These are phyloP conservation scores for Conchocele bisecta DNA, from an alignment of 2,888 invertebrate genomes.

Conservation along the genomic window DNA sequence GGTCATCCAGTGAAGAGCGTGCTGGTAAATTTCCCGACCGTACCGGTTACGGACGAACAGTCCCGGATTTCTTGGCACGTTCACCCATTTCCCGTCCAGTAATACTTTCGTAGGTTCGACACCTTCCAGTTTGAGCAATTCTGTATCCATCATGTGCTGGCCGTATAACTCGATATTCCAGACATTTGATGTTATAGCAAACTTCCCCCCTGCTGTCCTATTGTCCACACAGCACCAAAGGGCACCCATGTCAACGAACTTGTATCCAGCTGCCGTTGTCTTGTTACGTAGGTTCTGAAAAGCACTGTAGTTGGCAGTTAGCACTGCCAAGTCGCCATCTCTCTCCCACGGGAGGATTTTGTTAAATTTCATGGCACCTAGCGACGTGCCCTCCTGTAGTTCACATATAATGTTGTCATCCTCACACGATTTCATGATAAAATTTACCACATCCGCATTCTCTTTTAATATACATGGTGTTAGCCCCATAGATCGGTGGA, in stretches of 20 bases:
- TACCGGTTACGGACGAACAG: conserved; percentile 74
- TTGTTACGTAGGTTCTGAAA: conserved; percentile 33
- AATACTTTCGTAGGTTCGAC: conserved; percentile 67
- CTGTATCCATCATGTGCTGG: conserved; percentile 69
- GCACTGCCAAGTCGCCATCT: conserved; percentile 75
- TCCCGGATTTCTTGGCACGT: conserved; percentile 77
- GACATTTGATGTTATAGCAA: conserved; percentile 57
- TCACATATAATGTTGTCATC: conserved; percentile 69
- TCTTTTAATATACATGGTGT: conserved; percentile 73
- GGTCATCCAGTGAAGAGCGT: conserved; percentile 75
- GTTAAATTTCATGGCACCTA: conserved; percentile 80
- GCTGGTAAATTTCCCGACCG: conserved; percentile 75
- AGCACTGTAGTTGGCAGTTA: conserved; percentile 62
- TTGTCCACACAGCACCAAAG: conserved; percentile 62
- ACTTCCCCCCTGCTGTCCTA: conserved; percentile 62
- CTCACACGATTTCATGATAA: conserved; percentile 65
- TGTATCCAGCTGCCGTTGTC: conserved; percentile 51
- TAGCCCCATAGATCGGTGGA: conserved; percentile 30
- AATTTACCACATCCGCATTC: conserved; percentile 62
- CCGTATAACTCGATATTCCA: conserved; percentile 76
- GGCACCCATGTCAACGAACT: conserved; percentile 14
- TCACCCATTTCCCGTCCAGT: conserved; percentile 73
- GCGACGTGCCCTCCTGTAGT: conserved; percentile 73
- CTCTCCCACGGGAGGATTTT: conserved; percentile 80
- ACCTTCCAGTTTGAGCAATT: conserved; percentile 48